Evolutionary conservation across 1,140 invertebrate genomes (phyloP).

Genomic region (Lithobius niger): DNA sequence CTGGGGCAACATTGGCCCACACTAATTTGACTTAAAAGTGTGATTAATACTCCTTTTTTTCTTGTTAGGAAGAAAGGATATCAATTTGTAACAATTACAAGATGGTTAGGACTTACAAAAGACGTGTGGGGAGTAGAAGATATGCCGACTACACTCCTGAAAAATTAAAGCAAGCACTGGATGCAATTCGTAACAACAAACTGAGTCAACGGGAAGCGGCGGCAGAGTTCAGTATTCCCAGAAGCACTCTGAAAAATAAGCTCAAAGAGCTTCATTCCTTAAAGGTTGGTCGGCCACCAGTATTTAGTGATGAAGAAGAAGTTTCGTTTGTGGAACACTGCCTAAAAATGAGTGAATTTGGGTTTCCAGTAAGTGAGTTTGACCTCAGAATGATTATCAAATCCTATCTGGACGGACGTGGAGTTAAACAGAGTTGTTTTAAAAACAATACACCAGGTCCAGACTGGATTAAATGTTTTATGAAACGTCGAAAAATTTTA

Average conservation of each 20-base stretch:
- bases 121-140: neutral
- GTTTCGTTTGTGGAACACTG: neutral
- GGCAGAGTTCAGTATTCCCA: neutral
- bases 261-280: neutral
- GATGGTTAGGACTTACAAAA: neutral
- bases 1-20: too few species aligned
- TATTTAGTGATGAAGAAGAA: neutral
- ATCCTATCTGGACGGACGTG: neutral
- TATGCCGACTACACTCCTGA: neutral
- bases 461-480: neutral
- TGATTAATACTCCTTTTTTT: too few species aligned
- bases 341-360: slow-evolving; percentile 1
- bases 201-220: neutral
- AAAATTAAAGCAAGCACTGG: neutral
- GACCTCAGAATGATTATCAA: neutral
- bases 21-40: too few species aligned
- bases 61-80: too few species aligned
- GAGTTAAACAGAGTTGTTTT: neutral
- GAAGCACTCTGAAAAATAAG: slow-evolving; percentile 1
- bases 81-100: neutral
- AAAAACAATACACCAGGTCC: neutral
- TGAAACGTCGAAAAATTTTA: neutral
- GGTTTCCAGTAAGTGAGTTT: neutral
- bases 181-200: neutral
- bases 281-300: neutral